Percentiles rank a stretch among this genome's conserved stretches.
Conservation (phyloP, 2,113 vertebrate genomes). For the Spea bombifrons region DNA sequence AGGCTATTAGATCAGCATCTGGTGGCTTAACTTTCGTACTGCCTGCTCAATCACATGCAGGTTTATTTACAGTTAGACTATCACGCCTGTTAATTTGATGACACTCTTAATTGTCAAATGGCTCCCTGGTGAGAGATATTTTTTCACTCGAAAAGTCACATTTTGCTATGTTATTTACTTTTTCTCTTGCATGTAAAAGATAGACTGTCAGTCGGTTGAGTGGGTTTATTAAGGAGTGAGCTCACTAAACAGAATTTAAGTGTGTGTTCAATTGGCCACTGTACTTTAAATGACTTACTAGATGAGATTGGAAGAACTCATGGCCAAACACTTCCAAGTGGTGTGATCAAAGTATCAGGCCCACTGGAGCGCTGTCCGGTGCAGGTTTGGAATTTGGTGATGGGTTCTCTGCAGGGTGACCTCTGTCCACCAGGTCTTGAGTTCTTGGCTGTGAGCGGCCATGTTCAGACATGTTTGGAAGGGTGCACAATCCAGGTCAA, state of each 20-base stretch:
- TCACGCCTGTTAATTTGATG: conserved; percentile 49
- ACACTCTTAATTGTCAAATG: conserved; percentile 48
- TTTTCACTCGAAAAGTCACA: conserved; percentile 44
- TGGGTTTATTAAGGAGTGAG: conserved; percentile 13
- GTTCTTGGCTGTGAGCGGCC: no score
- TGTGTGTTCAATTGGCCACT: no score
- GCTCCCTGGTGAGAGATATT: conserved; percentile 44
- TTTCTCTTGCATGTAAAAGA: conserved; percentile 22
- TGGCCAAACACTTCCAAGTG: no score
- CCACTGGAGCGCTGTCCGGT: no score
- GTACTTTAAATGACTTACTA: no score
- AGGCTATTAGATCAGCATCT: conserved; percentile 44
- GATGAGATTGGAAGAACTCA: no score
- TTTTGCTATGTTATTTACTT: conserved; percentile 46
- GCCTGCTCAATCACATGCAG: conserved; percentile 39
- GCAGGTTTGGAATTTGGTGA: no score
- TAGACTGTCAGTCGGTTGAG: conserved; percentile 14
- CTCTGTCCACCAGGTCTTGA: no score
- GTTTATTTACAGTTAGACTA: conserved; percentile 46
- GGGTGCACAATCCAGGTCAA: no score
- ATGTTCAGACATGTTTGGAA: no score
- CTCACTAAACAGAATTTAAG: not conserved
- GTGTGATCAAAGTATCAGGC: no score
- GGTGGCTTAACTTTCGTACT: conserved; percentile 33
- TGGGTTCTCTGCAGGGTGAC: no score